These are phyloP conservation scores for Parnassius orleans DNA, from an alignment of 2,888 invertebrate genomes.

Conservation along the genomic window DNA sequence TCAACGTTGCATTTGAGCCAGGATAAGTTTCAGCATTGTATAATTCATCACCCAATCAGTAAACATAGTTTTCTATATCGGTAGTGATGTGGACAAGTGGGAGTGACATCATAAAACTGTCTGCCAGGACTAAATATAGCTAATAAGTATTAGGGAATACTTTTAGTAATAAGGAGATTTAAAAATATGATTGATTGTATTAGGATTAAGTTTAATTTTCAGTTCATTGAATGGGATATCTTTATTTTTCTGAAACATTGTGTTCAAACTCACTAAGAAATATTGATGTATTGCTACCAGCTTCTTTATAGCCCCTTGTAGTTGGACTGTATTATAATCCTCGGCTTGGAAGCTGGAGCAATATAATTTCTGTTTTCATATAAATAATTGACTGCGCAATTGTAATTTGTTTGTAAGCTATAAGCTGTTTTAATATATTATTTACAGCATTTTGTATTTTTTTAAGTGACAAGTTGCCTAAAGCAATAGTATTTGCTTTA, in stretches of 20 bases:
- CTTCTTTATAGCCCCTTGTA: conserved; percentile 29
- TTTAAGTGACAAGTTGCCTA: conserved; percentile 57
- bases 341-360: conserved; percentile 43
- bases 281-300: conserved; percentile 47
- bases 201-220: conserved; percentile 71
- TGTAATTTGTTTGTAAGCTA: conserved; percentile 43
- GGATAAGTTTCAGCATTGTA: conserved; percentile 57
- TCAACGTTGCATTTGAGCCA: conserved; percentile 70
- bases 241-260: conserved; percentile 57
- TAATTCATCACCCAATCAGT: conserved; percentile 61
- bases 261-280: conserved; percentile 36
- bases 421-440: conserved; percentile 60
- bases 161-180: conserved; percentile 72
- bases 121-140: conserved; percentile 71
- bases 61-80: conserved; percentile 61
- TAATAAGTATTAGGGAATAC: conserved; percentile 63
- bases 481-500: conserved; percentile 41
- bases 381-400: conserved; percentile 41
- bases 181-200: conserved; percentile 62
- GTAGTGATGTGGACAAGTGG: conserved; percentile 72
- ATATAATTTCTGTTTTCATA: conserved; percentile 43
- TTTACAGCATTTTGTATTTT: conserved; percentile 68
- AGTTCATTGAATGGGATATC: conserved; percentile 60
- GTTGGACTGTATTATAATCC: conserved; percentile 4
- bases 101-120: conserved; percentile 66